These are phyloP conservation scores for Xestoiulus laeticollis DNA, from an alignment of 2,888 invertebrate species.

Conservation along the genomic window DNA sequence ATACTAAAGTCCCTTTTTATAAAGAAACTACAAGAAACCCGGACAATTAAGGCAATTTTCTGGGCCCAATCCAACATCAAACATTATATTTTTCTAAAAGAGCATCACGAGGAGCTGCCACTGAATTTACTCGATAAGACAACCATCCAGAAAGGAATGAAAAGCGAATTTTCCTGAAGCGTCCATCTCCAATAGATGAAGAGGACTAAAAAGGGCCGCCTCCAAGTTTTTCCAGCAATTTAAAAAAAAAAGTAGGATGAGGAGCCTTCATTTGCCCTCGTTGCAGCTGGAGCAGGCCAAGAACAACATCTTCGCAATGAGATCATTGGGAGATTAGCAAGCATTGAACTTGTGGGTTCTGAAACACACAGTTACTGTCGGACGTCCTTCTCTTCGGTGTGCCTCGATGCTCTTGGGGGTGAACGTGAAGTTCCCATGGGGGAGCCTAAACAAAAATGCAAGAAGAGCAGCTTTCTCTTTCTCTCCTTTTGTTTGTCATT, in stretches of 20 bases:
- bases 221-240: background rate
- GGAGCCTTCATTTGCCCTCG: background rate
- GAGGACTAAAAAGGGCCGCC: background rate
- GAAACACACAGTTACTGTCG: background rate
- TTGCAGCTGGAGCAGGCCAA: constrained; percentile 21
- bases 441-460: background rate
- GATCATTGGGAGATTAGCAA: constrained; percentile 23
- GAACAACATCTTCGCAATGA: background rate
- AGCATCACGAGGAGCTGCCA: background rate
- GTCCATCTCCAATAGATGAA: no score
- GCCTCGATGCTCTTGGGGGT: background rate
- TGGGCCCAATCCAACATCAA: background rate
- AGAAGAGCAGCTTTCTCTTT: background rate
- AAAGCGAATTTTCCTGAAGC: background rate
- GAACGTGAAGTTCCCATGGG: background rate
- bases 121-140: background rate
- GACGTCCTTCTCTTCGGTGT: background rate
- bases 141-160: background rate
- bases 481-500: constrained; percentile 10
- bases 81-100: background rate
- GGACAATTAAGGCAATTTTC: background rate
- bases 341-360: constrained; percentile 40
- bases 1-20: no score
- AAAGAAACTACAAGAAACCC: no score
- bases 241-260: background rate